Percentiles rank a stretch among this genome's conserved stretches.
Evolutionary conservation across 2,888 invertebrate genomes (phyloP).

Genomic region (Ypsolopha sequella): DNA sequence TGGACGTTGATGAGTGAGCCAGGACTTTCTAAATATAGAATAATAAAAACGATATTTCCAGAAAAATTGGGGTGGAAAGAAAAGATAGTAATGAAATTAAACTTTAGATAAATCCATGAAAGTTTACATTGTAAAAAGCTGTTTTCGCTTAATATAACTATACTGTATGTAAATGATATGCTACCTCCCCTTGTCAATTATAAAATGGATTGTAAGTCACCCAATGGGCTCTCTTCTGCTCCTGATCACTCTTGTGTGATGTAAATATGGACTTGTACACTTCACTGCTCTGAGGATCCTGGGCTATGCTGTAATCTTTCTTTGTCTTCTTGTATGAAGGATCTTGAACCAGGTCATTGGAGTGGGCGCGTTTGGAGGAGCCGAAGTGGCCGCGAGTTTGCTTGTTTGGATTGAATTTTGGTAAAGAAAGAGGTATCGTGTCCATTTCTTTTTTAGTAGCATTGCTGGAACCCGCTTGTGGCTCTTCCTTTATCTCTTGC

Average conservation of each 20-base stretch:
- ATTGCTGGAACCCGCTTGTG: conserved; percentile 26
- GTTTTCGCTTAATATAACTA: too few relatives aligned
- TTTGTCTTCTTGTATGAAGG: conserved; percentile 84
- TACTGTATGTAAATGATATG: conserved; percentile 10
- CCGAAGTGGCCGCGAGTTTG: conserved; percentile 55
- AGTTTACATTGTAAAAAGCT: too few relatives aligned
- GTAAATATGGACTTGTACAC: conserved; percentile 97
- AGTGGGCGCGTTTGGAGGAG: conserved; percentile 45
- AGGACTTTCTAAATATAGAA: too few relatives aligned
- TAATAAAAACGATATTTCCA: too few relatives aligned
- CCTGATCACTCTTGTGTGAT: conserved; percentile 86
- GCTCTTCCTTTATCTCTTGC: conserved; percentile 45
- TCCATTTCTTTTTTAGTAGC: conserved; percentile 51
- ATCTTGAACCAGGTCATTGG: conserved; percentile 61
- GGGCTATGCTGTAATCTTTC: conserved; percentile 86
- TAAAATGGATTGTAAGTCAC: conserved; percentile 98
- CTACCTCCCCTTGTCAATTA: conserved; percentile 77
- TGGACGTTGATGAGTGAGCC: too few relatives aligned
- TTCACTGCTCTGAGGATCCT: conserved; percentile 90
- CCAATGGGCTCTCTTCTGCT: conserved; percentile 95
- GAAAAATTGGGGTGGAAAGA: too few relatives aligned
- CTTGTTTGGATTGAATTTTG: conserved; percentile 56
- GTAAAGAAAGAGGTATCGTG: conserved; percentile 54
- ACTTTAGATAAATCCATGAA: too few relatives aligned
- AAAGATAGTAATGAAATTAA: too few relatives aligned